A percentile compares a stretch with the other conserved stretches of the same genome.
Conservation (phyloP, 2,888 invertebrate species). For the Hanleya hanleyi region DNA sequence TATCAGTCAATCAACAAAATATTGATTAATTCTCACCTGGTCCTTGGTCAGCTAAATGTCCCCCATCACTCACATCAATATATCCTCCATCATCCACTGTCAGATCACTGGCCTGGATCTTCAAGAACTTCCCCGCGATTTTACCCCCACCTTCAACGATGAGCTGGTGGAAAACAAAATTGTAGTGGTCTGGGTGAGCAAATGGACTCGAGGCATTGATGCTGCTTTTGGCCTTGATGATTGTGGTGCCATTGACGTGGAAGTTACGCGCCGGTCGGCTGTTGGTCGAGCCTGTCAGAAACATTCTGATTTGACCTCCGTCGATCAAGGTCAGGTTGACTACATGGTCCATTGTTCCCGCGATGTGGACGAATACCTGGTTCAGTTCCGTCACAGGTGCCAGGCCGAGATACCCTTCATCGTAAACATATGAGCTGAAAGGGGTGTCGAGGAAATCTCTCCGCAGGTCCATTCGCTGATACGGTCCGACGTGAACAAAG, state of each 20-base stretch:
- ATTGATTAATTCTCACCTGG: conserved; percentile 39
- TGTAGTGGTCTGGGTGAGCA: conserved; percentile 47
- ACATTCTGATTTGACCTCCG: conserved; percentile 49
- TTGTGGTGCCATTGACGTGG: conserved; percentile 48
- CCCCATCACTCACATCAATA: conserved; percentile 57
- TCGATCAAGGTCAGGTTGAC: conserved; percentile 56
- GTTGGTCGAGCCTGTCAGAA: conserved; percentile 56
- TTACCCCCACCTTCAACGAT: conserved; percentile 57
- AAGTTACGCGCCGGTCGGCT: conserved; percentile 40
- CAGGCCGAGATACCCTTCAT: conserved; percentile 53
- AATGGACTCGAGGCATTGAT: conserved; percentile 52
- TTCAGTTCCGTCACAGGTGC: conserved; percentile 56
- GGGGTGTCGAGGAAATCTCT: conserved; percentile 53
- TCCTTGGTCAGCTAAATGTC: conserved; percentile 46
- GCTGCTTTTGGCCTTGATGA: conserved; percentile 51
- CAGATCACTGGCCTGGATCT: conserved; percentile 47
- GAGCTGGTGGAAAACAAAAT: conserved; percentile 44
- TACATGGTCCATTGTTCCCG: conserved; percentile 56
- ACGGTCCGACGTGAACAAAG: conserved; percentile 53
- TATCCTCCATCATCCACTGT: conserved; percentile 59
- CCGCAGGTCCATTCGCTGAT: conserved; percentile 55
- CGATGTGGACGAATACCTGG: conserved; percentile 51
- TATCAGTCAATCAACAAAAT: not conserved
- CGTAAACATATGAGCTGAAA: conserved; percentile 57
- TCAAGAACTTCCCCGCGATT: conserved; percentile 48